Base-by-base conservation (phyloP, 2,888 invertebrate genomes). In the Coelinius sp. region DNA sequence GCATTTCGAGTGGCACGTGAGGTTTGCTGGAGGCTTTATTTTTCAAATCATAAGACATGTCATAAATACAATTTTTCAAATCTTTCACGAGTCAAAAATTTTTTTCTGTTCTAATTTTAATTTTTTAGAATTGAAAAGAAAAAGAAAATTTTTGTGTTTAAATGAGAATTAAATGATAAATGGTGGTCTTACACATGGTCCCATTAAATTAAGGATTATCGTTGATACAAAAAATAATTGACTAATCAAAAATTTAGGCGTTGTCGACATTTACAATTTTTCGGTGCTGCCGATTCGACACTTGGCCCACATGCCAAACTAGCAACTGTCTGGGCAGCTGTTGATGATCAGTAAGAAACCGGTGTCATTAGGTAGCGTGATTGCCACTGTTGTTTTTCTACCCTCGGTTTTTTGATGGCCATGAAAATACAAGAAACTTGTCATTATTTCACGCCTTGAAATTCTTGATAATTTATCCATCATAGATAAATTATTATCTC, bases 341-440 rank as follows among this genome's bases (percentile, higher is more conserved):
- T 59, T 65, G 31, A 71, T 46, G 59, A 56, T 56, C 46, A 49
- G 46, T 20, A 49, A 49, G 20, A 38, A 63, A 63, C 63, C 63
- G 38, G 31, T 31, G 24, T 64, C 44, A 25, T 27, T 25, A 24
- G 25, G 14, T n/a, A 22, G 20, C 44, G 46, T 27, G 46, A 64
- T 24, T 20, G 14, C 44, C 64, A 64, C 46, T 44, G 14, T 44
- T 44, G 12, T 25, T 44, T 22, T 59, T 59, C 35, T 59, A 25
- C 46, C 17, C 31, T 25, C 14, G 10, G 20, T 59, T 53, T 14
- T 17, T 35, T 14, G 41, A 38, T 41, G 41, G 41, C 41, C 24
- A 20, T 41, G 25, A 63, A 41, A 41, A 41, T 4, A 22, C 38
- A 63, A 22, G 38, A 17, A 63, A 0, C 2, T 49, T 1, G 17